Base-by-base conservation (phyloP, 2,797 vertebrate species). In the Pelodytes ibericus region DNA sequence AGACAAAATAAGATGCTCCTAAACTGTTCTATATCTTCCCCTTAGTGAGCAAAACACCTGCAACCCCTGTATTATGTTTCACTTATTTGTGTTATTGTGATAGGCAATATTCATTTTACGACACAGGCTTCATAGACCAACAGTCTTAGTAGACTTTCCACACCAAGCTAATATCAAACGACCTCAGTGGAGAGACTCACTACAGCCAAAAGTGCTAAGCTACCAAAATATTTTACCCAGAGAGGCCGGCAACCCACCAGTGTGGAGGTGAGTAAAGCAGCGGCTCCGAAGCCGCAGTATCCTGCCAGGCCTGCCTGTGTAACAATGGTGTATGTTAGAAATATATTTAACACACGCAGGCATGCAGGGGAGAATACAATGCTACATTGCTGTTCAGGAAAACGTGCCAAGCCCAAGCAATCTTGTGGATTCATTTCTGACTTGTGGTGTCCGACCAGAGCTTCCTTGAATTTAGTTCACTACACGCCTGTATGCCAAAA, bases 251-350 rank as follows among this genome's bases (percentile, higher is more conserved):
- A 7, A 24, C n/a, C 49, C 49, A 24, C 49, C 49, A 3, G 8
- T n/a, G n/a, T n/a, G n/a, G n/a, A 7, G 6, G 49, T 8, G 11
- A 9, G 22, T 8, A 53, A 4, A 53, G 30, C 26, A 57, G 25
- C 13, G 51, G n/a, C 67, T 33, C 29, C 56, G 24, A 60, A 58
- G 62, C 67, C 69, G 47, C 59, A 44, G 49, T 72, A 56, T 77
- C 69, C 67, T 72, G 69, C 69, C 71, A 62, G 27, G 60, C 61
- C 39, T 58, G 27, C 25, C 62, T 31, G 49, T 44, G 24, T 15
- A 33, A 75, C 31, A 71, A 57, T 58, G 61, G 49, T 44, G 25
- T 18, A 53, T 47, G 30, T 63, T 29, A 75, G 29, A 57, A 62
- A 59, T 11, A 31, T 61, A 49, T 74, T 60, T 16, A 64, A 49